Conservation (phyloP, 2,113 vertebrate genomes). For the Mionectes macconnelli region DNA sequence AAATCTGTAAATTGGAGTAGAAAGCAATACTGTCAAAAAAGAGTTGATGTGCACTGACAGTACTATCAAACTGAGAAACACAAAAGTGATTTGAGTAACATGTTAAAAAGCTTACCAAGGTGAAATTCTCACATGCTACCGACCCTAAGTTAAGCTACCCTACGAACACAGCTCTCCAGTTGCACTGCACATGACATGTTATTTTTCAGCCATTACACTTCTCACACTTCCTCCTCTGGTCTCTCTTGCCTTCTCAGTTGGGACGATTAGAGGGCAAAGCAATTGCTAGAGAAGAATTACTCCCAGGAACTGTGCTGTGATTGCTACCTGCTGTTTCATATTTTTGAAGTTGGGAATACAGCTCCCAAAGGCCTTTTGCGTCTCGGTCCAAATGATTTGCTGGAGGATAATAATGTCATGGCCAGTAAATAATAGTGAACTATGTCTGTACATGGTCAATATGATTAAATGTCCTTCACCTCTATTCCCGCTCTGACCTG, state of each 20-base stretch:
- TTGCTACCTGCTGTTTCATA: conserved; percentile 80
- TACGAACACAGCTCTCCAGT: conserved; percentile 57
- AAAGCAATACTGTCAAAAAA: not conserved
- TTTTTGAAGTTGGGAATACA: conserved; percentile 73
- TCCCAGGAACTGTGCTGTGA: conserved; percentile 73
- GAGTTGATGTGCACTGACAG: not conserved
- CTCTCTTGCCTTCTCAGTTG: conserved; percentile 48
- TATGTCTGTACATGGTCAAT: conserved; percentile 82
- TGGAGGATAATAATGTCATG: conserved; percentile 84
- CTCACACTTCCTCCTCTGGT: conserved; percentile 20
- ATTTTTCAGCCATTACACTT: conserved; percentile 63
- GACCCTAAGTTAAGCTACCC: conserved; percentile 59
- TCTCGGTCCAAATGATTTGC: conserved; percentile 82
- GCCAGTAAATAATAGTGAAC: conserved; percentile 85
- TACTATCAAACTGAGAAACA: not conserved
- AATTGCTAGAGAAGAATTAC: conserved; percentile 73
- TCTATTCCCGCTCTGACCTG: conserved; percentile 73
- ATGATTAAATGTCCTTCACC: conserved; percentile 80
- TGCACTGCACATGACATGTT: conserved; percentile 30
- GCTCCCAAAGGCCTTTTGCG: conserved; percentile 78
- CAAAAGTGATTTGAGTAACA: not conserved
- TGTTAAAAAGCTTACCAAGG: conserved; percentile 50
- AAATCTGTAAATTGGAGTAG: not conserved
- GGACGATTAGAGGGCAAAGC: conserved; percentile 78
- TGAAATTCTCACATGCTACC: not conserved